Conservation (phyloP, 2,113 vertebrate genomes). For the Phrynosoma platyrhinos region DNA sequence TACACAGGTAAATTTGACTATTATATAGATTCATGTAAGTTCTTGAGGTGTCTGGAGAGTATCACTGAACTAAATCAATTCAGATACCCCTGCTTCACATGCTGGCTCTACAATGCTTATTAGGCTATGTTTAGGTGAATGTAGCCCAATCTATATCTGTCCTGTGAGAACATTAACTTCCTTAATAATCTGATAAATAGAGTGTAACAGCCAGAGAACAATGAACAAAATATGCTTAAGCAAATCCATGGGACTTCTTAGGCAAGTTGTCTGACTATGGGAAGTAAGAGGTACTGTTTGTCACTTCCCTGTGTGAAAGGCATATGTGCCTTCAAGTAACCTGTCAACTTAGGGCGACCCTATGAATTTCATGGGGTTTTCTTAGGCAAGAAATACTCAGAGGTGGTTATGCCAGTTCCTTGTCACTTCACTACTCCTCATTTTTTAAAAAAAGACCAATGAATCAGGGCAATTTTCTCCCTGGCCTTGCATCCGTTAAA, state of each 20-base stretch:
- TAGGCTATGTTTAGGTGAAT: neutral
- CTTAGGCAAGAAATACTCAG: too few relatives aligned
- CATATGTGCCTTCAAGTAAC: too few relatives aligned
- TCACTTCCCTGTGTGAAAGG: neutral
- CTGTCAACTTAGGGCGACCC: too few relatives aligned
- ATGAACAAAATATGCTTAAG: constrained; percentile 1
- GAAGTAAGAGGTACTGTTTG: neutral
- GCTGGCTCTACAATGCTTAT: neutral
- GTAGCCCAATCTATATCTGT: neutral
- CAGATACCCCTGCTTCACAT: neutral
- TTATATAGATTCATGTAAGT: neutral
- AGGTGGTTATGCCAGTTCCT: too few relatives aligned
- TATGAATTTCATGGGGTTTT: too few relatives aligned
- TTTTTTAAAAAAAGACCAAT: neutral
- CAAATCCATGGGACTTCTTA: neutral
- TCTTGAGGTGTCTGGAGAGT: neutral
- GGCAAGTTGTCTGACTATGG: neutral
- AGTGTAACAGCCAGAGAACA: neutral
- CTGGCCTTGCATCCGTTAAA: neutral
- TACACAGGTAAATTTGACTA: neutral
- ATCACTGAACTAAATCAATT: neutral
- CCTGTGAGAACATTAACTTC: neutral
- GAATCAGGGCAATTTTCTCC: neutral
- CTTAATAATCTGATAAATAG: neutral
- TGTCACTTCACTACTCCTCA: too few relatives aligned